phyloP scores from a whole-genome alignment of 1,140 invertebrate genomes.

The Anastrepha obliqua region DNA sequence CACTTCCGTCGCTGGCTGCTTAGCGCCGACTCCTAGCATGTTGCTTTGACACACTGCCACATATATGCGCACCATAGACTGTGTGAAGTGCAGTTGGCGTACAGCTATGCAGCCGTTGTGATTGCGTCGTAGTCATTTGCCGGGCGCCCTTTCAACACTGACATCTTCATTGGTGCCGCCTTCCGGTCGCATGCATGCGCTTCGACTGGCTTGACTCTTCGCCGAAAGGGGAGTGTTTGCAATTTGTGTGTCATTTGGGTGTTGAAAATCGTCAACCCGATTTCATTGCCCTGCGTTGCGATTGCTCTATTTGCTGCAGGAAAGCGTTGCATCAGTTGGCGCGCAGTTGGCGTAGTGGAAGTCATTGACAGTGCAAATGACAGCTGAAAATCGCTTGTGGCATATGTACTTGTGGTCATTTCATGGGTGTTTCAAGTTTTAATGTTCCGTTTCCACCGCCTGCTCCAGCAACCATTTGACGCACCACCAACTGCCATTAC shows the following conservation, averaged over 20 bases:
- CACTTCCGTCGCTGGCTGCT: neutral
- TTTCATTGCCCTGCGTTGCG: neutral
- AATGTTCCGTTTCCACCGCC: neutral
- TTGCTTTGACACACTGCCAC: neutral
- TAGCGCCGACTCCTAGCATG: neutral
- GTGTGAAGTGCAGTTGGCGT: neutral
- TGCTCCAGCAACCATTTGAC: neutral
- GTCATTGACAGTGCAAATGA: neutral
- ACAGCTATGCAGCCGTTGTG: neutral
- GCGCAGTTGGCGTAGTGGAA: neutral
- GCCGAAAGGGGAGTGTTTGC: neutral
- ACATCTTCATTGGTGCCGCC: slow-evolving; percentile 4
- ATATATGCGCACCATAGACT: neutral
- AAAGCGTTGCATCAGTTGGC: neutral
- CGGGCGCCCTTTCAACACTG: neutral
- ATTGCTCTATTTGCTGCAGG: neutral
- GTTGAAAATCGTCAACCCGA: neutral
- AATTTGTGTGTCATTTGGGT: neutral
- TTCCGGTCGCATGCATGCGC: neutral
- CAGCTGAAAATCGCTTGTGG: neutral
- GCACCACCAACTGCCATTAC: neutral
- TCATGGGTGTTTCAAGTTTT: neutral
- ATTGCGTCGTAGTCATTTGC: neutral
- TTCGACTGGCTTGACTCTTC: neutral
- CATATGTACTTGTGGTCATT: slow-evolving; percentile 2